phyloP scores from a whole-genome alignment of 2,797 vertebrate species.

The Hyperoplus immaculatus region DNA sequence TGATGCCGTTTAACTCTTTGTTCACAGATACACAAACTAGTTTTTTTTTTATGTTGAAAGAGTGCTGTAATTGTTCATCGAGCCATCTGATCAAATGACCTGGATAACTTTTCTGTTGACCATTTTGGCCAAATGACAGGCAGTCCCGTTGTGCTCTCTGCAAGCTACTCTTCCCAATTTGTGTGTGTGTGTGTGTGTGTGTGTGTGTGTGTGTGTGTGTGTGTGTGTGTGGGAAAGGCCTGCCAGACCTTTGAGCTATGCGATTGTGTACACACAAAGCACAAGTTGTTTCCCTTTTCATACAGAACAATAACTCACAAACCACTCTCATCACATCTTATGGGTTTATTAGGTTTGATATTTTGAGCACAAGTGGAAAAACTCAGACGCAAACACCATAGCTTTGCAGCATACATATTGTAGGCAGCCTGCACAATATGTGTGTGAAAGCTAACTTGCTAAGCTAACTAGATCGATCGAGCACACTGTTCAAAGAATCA shows the following conservation, averaged over 20 bases:
- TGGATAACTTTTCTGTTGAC: conserved; percentile 25
- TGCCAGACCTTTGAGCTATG: conserved; percentile 33
- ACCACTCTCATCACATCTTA: not conserved
- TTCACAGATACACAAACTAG: not conserved
- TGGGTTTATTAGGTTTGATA: conserved; percentile 1
- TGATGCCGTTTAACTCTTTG: conserved; percentile 47
- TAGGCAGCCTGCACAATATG: not conserved
- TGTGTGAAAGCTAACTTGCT: conserved; percentile 27
- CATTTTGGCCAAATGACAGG: conserved; percentile 1
- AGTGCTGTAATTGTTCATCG: conserved; percentile 27
- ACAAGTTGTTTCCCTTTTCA: conserved; percentile 15
- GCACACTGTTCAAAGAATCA: conserved; percentile 30
- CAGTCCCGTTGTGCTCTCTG: not conserved
- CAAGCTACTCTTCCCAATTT: not conserved
- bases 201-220: not conserved
- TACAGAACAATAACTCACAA: conserved; percentile 11
- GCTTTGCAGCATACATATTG: not conserved
- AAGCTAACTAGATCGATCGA: conserved; percentile 14
- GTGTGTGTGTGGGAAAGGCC: not conserved
- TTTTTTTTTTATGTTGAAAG: conserved; percentile 20
- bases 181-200: not conserved
- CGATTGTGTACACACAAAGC: conserved; percentile 40
- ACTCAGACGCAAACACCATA: not conserved
- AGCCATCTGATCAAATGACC: conserved; percentile 30
- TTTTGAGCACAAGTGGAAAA: conserved; percentile 5